A percentile compares a stretch with the other conserved stretches of the same genome.
Evolutionary conservation across 2,797 vertebrate species (phyloP).

Genomic region (Ciconia nigra): DNA sequence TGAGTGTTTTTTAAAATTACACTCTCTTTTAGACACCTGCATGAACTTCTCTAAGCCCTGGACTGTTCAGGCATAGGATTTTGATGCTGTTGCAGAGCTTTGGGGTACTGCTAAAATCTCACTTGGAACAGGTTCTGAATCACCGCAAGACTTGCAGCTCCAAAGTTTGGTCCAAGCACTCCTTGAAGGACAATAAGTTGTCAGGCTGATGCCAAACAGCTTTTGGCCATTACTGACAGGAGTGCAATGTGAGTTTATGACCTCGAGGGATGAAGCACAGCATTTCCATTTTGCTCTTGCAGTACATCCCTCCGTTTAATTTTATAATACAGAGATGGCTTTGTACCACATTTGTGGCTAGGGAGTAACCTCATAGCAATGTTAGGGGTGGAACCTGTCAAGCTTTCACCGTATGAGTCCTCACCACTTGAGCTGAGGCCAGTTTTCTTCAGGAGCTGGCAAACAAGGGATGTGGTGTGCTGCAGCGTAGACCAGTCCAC

Average conservation of each 20-base stretch:
- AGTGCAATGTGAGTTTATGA: neutral
- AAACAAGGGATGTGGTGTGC: neutral
- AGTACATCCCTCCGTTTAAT: neutral
- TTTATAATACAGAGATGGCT: neutral
- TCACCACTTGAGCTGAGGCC: neutral
- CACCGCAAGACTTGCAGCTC: neutral
- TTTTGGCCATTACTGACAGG: conserved; percentile 7
- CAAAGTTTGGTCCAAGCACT: neutral
- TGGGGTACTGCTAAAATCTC: neutral
- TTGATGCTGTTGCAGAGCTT: neutral
- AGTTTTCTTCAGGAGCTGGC: neutral
- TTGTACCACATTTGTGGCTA: neutral
- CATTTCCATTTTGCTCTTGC: neutral
- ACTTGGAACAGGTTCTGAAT: neutral
- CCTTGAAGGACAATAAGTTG: neutral
- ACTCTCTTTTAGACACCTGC: conserved; percentile 19
- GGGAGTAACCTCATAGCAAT: neutral
- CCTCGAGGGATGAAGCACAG: neutral
- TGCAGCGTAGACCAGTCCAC: neutral
- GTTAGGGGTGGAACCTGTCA: neutral
- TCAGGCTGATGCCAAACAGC: neutral
- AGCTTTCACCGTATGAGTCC: neutral
- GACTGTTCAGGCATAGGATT: neutral
- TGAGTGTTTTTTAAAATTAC: neutral
- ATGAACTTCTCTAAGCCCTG: neutral